phyloP scores from a whole-genome alignment of 2,113 vertebrate genomes.

The Sinocyclocheilus rhinocerous region DNA sequence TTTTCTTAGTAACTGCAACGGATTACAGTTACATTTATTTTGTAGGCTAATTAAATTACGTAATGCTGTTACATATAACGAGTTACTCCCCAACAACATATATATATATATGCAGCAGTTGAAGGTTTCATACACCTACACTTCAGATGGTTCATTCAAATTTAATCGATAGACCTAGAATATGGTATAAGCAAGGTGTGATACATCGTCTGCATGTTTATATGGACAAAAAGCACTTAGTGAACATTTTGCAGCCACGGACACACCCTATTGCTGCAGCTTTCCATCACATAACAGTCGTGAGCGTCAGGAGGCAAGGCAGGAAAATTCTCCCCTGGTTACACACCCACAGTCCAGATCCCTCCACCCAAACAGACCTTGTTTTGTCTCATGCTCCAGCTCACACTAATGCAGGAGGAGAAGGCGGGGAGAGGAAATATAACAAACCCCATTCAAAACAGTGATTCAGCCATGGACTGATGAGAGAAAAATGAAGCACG shows the following conservation, averaged over 20 bases:
- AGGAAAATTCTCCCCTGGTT: neutral
- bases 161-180: neutral
- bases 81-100: too few relatives aligned
- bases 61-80: too few relatives aligned
- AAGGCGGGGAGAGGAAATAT: conserved; percentile 28
- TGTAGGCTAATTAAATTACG: too few relatives aligned
- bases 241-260: conserved; percentile 15
- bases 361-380: conserved; percentile 51
- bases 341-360: neutral
- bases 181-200: neutral
- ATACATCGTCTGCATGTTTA: neutral
- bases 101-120: too few relatives aligned
- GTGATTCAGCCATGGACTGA: conserved; percentile 17
- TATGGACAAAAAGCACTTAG: neutral
- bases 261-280: neutral
- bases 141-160: neutral
- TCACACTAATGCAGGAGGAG: conserved; percentile 14
- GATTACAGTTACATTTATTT: too few relatives aligned
- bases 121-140: too few relatives aligned
- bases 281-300: conserved; percentile 9
- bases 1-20: too few relatives aligned
- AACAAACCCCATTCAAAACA: conserved; percentile 26
- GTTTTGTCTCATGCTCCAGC: conserved; percentile 38
- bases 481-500: neutral
- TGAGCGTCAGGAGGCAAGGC: neutral